These are phyloP conservation scores for Salarias fasciatus DNA, from an alignment of 2,797 vertebrate genomes.

Conservation along the genomic window DNA sequence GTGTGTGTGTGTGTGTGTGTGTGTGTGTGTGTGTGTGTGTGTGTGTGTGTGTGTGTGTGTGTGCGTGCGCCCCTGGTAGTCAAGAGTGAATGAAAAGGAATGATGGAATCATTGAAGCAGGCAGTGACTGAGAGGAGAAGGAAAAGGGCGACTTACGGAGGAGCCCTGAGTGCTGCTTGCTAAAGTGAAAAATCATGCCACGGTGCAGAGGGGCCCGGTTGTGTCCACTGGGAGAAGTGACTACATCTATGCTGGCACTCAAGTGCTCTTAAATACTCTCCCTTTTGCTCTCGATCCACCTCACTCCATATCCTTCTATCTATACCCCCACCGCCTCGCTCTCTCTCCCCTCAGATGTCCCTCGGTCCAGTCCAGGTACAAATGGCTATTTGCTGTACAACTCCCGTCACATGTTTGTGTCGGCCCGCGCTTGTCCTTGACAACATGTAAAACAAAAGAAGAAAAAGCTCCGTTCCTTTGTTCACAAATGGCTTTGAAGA, in stretches of 20 bases:
- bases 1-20: slow-evolving; percentile 23
- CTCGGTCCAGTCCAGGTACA: slow-evolving; percentile 85
- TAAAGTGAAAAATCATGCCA: slow-evolving; percentile 94
- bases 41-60: slow-evolving; percentile 24
- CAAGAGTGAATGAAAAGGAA: slow-evolving; percentile 68
- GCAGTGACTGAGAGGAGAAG: slow-evolving; percentile 61
- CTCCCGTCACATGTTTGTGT: slow-evolving; percentile 85
- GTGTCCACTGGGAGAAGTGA: slow-evolving; percentile 88
- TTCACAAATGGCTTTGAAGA: slow-evolving; percentile 84
- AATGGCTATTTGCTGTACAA: slow-evolving; percentile 95
- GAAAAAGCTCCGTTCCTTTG: slow-evolving; percentile 76
- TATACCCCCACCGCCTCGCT: slow-evolving; percentile 48
- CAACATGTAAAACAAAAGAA: slow-evolving; percentile 89
- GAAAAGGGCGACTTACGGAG: slow-evolving; percentile 54
- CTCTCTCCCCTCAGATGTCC: slow-evolving; percentile 67
- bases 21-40: neutral
- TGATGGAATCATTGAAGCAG: slow-evolving; percentile 86
- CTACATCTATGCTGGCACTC: slow-evolving; percentile 89
- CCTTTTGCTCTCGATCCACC: slow-evolving; percentile 36
- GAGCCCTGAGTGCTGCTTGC: slow-evolving; percentile 65
- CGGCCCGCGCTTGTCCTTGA: slow-evolving; percentile 81
- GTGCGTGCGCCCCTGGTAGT: slow-evolving; percentile 44
- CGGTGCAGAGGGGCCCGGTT: slow-evolving; percentile 81
- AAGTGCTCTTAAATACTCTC: slow-evolving; percentile 89
- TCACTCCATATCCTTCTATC: slow-evolving; percentile 65